phyloP scores from a whole-genome alignment of 2,113 vertebrate species.

The Melospiza georgiana region DNA sequence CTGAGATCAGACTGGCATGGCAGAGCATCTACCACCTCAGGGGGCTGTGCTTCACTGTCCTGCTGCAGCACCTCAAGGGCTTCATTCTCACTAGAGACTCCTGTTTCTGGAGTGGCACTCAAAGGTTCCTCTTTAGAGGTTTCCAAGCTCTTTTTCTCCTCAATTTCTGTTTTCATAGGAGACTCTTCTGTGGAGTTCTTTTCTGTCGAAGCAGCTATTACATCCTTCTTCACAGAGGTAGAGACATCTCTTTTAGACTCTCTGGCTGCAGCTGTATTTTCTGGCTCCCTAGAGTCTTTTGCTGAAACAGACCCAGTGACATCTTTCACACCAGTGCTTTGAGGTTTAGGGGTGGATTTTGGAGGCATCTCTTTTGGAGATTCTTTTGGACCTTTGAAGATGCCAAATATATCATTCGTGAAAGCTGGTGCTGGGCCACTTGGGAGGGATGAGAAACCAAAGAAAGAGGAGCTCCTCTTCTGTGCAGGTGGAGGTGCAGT shows the following conservation, averaged over 20 bases:
- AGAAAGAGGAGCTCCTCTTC: conserved; percentile 80
- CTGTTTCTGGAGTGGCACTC: neutral
- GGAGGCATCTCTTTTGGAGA: conserved; percentile 50
- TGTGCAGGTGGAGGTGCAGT: conserved; percentile 70
- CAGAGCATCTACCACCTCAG: neutral
- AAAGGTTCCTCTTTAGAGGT: neutral
- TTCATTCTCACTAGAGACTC: neutral
- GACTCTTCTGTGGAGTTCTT: neutral
- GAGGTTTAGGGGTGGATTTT: conserved; percentile 26
- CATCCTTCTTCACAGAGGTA: neutral
- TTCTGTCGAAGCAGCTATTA: neutral
- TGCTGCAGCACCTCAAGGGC: neutral
- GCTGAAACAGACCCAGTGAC: neutral
- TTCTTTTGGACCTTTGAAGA: conserved; percentile 79
- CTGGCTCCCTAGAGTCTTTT: neutral
- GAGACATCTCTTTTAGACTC: neutral
- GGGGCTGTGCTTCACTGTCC: neutral
- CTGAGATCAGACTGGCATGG: conserved; percentile 11
- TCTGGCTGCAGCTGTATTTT: neutral
- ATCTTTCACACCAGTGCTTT: neutral
- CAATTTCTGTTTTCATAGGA: neutral
- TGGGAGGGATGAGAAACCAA: conserved; percentile 76
- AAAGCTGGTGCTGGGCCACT: conserved; percentile 73
- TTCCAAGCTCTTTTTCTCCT: neutral
- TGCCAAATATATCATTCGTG: conserved; percentile 83